Conservation (phyloP, 2,113 vertebrate species). For the Zosterops japonicus region DNA sequence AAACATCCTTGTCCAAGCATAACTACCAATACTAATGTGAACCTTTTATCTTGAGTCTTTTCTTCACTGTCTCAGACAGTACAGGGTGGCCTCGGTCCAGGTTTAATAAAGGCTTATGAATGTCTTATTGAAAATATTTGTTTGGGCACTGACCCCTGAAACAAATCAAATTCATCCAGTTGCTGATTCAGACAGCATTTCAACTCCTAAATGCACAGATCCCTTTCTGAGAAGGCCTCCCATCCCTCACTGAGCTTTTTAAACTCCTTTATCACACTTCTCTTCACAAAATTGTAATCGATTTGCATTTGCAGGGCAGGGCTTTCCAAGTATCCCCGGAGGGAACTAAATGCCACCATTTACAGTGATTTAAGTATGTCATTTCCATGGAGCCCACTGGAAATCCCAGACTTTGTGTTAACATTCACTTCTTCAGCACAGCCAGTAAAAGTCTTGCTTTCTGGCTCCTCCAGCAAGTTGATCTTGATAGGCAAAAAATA, state of each 20-base stretch:
- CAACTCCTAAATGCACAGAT: not conserved
- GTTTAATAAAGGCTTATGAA: constrained; percentile 2
- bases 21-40: not conserved
- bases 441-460: not conserved
- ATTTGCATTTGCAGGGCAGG: not conserved
- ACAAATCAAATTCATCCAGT: not conserved
- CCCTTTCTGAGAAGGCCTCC: not conserved
- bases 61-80: not conserved
- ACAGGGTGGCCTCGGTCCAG: not conserved
- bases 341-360: not conserved
- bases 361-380: not conserved
- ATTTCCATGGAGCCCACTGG: not conserved
- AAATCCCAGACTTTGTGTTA: not conserved
- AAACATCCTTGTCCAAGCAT: not conserved
- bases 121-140: constrained; percentile 13
- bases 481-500: not conserved
- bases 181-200: not conserved
- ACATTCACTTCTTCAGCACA: not conserved
- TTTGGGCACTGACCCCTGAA: constrained; percentile 1
- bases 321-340: not conserved
- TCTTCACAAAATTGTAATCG: not conserved
- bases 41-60: not conserved
- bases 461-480: not conserved
- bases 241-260: not conserved
- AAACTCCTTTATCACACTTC: not conserved